Conservation (phyloP, 1,140 invertebrate species). For the Heterodera carotae region DNA sequence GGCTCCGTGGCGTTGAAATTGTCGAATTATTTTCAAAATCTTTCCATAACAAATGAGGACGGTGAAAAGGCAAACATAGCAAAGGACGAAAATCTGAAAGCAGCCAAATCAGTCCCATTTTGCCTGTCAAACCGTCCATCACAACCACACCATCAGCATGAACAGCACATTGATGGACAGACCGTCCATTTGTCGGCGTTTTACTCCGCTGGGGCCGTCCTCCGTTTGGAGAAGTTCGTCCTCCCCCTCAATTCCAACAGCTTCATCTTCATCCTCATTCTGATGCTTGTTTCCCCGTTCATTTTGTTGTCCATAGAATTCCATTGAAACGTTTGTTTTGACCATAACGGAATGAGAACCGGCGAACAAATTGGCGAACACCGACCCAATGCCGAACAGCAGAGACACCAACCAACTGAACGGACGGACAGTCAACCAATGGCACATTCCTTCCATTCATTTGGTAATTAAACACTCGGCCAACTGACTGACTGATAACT, state of each 20-base stretch:
- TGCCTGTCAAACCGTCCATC: neutral
- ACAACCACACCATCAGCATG: constrained; percentile 7
- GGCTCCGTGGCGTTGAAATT: constrained; percentile 50
- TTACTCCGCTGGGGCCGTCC: constrained; percentile 38
- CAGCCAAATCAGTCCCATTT: too few relatives aligned
- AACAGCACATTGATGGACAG: constrained; percentile 50
- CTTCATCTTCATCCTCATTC: constrained; percentile 2
- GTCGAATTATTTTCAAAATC: constrained; percentile 63
- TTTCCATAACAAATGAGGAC: constrained; percentile 61
- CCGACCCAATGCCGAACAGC: constrained; percentile 60
- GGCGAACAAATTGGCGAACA: constrained; percentile 60
- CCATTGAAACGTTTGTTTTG: constrained; percentile 36
- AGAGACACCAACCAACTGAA: constrained; percentile 61
- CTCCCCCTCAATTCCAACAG: neutral
- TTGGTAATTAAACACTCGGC: constrained; percentile 23
- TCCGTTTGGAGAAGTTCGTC: neutral
- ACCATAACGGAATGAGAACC: constrained; percentile 57
- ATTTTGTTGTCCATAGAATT: constrained; percentile 27
- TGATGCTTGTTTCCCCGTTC: too few relatives aligned
- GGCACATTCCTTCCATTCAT: constrained; percentile 18
- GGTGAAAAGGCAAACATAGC: constrained; percentile 55
- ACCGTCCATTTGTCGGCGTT: constrained; percentile 46
- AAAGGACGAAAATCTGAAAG: constrained; percentile 56
- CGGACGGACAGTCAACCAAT: too few relatives aligned
- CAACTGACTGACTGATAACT: neutral